Evolutionary conservation across 2,113 vertebrate genomes (phyloP).

Genomic region (Oryzias melastigma): DNA sequence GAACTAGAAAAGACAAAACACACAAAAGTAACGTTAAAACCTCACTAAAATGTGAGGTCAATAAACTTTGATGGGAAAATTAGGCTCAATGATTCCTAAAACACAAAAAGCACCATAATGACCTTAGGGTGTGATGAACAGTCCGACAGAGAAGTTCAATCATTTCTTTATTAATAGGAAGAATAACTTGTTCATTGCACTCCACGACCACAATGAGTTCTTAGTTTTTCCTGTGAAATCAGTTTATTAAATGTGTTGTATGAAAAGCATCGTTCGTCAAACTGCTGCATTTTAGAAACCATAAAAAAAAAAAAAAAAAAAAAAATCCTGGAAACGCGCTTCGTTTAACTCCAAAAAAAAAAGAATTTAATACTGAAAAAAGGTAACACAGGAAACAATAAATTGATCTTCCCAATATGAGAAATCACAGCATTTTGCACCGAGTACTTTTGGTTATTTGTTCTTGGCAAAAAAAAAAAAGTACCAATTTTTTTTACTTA

Average conservation of each 20-base stretch:
- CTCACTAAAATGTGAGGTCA: too few relatives aligned
- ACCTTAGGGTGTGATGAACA: background rate
- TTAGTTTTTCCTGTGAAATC: constrained; percentile 61
- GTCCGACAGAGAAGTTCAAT: constrained; percentile 34
- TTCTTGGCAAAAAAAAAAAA: constrained; percentile 77
- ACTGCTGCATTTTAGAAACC: constrained; percentile 66
- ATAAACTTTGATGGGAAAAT: too few relatives aligned
- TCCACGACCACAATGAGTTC: constrained; percentile 61
- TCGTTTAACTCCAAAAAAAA: constrained; percentile 60
- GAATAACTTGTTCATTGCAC: constrained; percentile 62
- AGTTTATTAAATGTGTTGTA: constrained; percentile 75
- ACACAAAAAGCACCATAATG: too few relatives aligned
- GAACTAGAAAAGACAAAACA: too few relatives aligned
- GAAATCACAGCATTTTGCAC: constrained; percentile 77
- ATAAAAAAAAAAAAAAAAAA: constrained; percentile 61
- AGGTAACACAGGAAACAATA: constrained; percentile 69
- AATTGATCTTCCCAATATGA: constrained; percentile 84
- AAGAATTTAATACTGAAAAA: constrained; percentile 80
- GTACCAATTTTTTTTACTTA: constrained; percentile 78
- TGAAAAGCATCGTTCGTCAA: constrained; percentile 70
- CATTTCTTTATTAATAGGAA: constrained; percentile 65
- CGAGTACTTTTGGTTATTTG: constrained; percentile 71
- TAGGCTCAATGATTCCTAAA: too few relatives aligned
- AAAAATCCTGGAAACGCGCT: constrained; percentile 60
- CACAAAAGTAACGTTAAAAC: too few relatives aligned